These are phyloP conservation scores for Labeo rohita DNA, from an alignment of 2,113 vertebrate genomes.

Conservation along the genomic window DNA sequence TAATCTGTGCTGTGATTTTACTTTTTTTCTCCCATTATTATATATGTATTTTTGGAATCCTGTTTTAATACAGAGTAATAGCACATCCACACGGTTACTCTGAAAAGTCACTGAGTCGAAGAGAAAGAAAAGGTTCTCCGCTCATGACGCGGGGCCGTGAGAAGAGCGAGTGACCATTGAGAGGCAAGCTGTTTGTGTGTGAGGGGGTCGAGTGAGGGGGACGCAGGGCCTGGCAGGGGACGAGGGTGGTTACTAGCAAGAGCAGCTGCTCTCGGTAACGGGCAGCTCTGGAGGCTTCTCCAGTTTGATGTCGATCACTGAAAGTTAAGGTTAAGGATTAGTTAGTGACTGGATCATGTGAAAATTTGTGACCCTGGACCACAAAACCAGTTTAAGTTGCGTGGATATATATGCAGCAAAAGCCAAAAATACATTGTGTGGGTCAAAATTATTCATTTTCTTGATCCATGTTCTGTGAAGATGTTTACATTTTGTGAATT, in stretches of 20 bases:
- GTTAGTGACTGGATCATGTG: too few relatives aligned
- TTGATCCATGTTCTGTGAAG: too few relatives aligned
- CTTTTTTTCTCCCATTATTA: conserved; percentile 55
- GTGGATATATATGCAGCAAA: too few relatives aligned
- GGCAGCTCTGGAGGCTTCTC: conserved; percentile 88
- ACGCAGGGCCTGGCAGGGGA: conserved; percentile 59
- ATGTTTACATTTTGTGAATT: too few relatives aligned
- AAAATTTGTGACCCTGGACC: too few relatives aligned
- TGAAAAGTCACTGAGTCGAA: conserved; percentile 82
- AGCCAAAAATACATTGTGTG: too few relatives aligned
- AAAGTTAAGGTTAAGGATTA: conserved; percentile 74
- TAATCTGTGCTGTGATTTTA: conserved; percentile 69
- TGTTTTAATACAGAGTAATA: conserved; percentile 75
- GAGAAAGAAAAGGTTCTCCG: conserved; percentile 69
- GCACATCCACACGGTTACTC: conserved; percentile 84
- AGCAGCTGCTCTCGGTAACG: conserved; percentile 88
- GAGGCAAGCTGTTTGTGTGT: conserved; percentile 77
- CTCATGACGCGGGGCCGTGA: conserved; percentile 68
- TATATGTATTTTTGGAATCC: conserved; percentile 63
- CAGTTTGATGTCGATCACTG: conserved; percentile 93
- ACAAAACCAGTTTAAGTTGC: too few relatives aligned
- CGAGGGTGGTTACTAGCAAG: conserved; percentile 79
- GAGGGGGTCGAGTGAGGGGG: conserved; percentile 35
- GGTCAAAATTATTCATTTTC: too few relatives aligned
- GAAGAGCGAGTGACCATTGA: conserved; percentile 74